phyloP scores from a whole-genome alignment of 2,113 vertebrate species.

The Planiliza haematocheilus region DNA sequence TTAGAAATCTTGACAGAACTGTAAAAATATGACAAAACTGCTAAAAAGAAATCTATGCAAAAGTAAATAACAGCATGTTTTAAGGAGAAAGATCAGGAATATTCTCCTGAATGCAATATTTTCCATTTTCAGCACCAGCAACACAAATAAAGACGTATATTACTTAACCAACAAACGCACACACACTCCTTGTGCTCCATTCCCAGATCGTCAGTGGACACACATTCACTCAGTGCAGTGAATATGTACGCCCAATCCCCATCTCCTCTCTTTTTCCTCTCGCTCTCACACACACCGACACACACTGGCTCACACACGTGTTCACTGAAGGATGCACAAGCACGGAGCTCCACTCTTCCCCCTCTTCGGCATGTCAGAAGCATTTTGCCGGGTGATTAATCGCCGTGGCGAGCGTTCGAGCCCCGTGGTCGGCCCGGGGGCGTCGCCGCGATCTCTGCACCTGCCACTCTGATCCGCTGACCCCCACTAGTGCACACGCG shows the following conservation, averaged over 20 bases:
- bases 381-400: conserved; percentile 82
- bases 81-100: neutral
- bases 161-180: neutral
- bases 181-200: neutral
- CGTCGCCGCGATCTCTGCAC: conserved; percentile 72
- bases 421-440: conserved; percentile 63
- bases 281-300: conserved; percentile 19
- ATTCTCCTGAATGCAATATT: conserved; percentile 7
- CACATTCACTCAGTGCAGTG: no score
- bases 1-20: no score
- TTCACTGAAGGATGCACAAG: conserved; percentile 68
- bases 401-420: conserved; percentile 61
- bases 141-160: neutral
- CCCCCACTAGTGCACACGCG: conserved; percentile 20
- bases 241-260: conserved; percentile 6
- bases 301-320: conserved; percentile 25
- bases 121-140: no score
- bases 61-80: neutral
- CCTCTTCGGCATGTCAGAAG: conserved; percentile 75
- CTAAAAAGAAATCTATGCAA: no score
- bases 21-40: no score
- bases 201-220: conserved; percentile 16
- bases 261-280: neutral
- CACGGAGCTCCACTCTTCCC: conserved; percentile 63
- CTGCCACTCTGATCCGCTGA: conserved; percentile 71